phyloP scores from a whole-genome alignment of 2,797 vertebrate genomes.

The Meriones psammophilus region DNA sequence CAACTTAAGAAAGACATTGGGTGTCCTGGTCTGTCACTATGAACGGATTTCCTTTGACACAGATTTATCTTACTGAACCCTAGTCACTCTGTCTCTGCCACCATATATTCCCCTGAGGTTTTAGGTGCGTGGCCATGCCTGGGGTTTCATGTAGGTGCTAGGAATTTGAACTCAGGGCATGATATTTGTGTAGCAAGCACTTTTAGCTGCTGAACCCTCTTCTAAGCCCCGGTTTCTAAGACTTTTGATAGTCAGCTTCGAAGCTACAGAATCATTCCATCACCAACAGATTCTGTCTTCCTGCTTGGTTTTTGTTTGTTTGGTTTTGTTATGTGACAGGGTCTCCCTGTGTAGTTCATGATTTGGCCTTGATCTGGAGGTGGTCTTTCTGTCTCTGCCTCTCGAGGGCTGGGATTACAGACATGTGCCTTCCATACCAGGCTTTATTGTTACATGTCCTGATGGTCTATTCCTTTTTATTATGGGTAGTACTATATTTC shows the following conservation, averaged over 20 bases:
- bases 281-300: neutral
- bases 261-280: neutral
- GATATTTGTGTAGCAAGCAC: neutral
- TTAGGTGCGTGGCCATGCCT: neutral
- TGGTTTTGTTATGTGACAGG: neutral
- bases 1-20: neutral
- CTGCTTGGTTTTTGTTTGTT: neutral
- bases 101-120: neutral
- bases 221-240: neutral
- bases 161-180: neutral
- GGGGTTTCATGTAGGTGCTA: neutral
- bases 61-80: neutral
- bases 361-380: neutral
- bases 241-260: neutral
- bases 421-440: neutral
- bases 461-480: constrained; percentile 25
- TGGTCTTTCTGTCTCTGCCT: neutral
- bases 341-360: neutral
- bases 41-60: neutral
- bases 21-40: neutral
- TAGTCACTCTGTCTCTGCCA: neutral
- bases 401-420: neutral
- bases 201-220: neutral
- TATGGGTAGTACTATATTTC: neutral
- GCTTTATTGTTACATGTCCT: neutral